A percentile compares a stretch with the other conserved stretches of the same genome.
phyloP scores from a whole-genome alignment of 92 coral and sea anemone species.

The Bergia sp. region DNA sequence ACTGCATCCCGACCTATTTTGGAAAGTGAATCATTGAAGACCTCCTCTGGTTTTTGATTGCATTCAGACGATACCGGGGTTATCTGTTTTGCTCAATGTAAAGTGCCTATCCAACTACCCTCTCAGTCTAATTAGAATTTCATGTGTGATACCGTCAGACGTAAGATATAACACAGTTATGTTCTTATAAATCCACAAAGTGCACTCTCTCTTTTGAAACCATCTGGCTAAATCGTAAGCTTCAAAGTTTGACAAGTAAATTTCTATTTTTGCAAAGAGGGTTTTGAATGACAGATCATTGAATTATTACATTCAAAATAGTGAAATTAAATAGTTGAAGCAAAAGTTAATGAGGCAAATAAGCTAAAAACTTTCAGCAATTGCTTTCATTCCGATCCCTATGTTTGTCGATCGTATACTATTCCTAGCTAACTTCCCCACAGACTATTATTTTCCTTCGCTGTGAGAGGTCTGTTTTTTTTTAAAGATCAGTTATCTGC shows the following conservation, averaged over 20 bases:
- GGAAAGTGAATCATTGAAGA: not conserved
- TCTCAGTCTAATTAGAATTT: not conserved
- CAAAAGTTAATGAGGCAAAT: not conserved
- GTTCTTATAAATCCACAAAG: not conserved
- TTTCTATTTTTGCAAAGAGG: not conserved
- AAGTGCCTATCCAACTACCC: not conserved
- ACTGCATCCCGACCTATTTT: not conserved
- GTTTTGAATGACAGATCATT: not conserved
- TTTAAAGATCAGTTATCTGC: not conserved
- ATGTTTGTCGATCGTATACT: too few relatives aligned
- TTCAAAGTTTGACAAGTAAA: not conserved
- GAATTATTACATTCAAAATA: not conserved
- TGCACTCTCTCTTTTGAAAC: not conserved
- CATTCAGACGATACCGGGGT: slow-evolving; percentile 2
- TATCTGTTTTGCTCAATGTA: not conserved
- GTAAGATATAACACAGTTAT: not conserved
- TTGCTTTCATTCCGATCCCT: not conserved
- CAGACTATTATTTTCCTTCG: too few relatives aligned
- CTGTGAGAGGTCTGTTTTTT: not conserved
- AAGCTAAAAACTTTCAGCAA: not conserved
- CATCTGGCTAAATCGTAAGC: not conserved
- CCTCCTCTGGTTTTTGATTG: not conserved
- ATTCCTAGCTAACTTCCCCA: too few relatives aligned
- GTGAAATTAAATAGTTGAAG: not conserved
- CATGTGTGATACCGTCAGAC: slow-evolving; percentile 1